Percentiles rank a stretch among this genome's conserved stretches.
These are phyloP conservation scores for Parauchenoglanis ngamensis DNA, from an alignment of 2,797 vertebrate genomes.

Conservation along the genomic window DNA sequence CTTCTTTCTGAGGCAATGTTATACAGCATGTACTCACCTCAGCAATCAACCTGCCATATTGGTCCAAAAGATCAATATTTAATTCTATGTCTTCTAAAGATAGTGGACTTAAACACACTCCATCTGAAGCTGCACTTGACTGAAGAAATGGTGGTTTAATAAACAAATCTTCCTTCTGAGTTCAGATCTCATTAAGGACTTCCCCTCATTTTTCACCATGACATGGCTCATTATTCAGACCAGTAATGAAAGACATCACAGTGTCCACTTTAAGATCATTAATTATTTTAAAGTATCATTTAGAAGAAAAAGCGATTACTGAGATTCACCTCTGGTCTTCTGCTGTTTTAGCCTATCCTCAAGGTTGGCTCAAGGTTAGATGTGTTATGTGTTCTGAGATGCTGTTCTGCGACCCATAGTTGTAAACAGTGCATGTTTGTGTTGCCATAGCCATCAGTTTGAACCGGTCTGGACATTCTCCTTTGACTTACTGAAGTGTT, in stretches of 20 bases:
- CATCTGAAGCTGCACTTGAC: neutral
- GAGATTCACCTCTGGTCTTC: neutral
- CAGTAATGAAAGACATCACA: neutral
- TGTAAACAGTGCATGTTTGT: neutral
- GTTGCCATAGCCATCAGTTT: neutral
- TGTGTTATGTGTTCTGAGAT: neutral
- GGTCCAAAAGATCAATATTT: constrained; percentile 26
- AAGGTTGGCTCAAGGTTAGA: neutral
- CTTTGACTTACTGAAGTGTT: neutral
- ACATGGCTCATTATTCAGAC: constrained; percentile 1
- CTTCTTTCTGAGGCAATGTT: neutral
- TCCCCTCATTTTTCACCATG: neutral
- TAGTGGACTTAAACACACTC: neutral
- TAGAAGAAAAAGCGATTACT: neutral
- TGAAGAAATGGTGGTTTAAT: neutral
- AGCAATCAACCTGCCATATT: neutral
- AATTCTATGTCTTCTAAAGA: constrained; percentile 2
- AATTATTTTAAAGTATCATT: neutral
- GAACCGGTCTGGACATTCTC: neutral
- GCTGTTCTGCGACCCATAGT: neutral
- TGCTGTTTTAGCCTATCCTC: neutral
- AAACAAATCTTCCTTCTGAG: neutral
- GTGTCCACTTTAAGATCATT: neutral
- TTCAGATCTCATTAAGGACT: neutral
- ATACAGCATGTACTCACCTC: neutral